Conservation (phyloP, 2,888 invertebrate genomes). For the Latrodectus elegans region DNA sequence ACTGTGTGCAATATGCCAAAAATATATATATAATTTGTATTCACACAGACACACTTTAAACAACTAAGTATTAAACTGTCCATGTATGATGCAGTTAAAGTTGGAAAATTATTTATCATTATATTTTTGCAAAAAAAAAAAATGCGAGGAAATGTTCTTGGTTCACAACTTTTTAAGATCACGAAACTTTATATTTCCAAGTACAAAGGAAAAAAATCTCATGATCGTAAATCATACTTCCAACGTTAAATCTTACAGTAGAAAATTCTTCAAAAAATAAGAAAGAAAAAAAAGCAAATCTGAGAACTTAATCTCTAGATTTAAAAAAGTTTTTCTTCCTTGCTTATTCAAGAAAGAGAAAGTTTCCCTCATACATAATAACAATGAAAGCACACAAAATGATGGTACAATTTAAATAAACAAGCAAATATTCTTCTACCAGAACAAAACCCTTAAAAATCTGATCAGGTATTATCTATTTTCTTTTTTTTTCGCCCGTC, state of each 20-base stretch:
- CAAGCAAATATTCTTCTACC: conserved; percentile 14
- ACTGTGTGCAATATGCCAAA: too few species aligned
- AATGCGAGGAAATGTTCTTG: too few species aligned
- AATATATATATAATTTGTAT: too few species aligned
- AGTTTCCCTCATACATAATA: conserved; percentile 27
- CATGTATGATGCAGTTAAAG: too few species aligned
- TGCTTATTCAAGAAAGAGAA: neutral
- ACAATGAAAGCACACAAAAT: conserved; percentile 41
- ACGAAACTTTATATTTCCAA: neutral
- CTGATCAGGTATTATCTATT: conserved; percentile 45
- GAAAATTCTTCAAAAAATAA: neutral
- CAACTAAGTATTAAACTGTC: too few species aligned
- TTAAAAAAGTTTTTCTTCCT: conserved; percentile 17
- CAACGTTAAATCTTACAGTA: neutral
- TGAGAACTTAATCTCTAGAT: conserved; percentile 47
- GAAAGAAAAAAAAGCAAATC: neutral
- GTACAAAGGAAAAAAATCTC: neutral
- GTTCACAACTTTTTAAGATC: too few species aligned
- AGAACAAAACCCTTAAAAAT: conserved; percentile 18
- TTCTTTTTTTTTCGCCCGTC: conserved; percentile 14
- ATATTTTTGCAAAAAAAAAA: too few species aligned
- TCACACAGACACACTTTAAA: too few species aligned
- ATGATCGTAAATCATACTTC: conserved; percentile 42
- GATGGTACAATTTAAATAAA: conserved; percentile 19
- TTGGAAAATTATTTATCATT: too few species aligned